phyloP scores from a whole-genome alignment of 1,140 invertebrate genomes.

The Caerostris extrusa region DNA sequence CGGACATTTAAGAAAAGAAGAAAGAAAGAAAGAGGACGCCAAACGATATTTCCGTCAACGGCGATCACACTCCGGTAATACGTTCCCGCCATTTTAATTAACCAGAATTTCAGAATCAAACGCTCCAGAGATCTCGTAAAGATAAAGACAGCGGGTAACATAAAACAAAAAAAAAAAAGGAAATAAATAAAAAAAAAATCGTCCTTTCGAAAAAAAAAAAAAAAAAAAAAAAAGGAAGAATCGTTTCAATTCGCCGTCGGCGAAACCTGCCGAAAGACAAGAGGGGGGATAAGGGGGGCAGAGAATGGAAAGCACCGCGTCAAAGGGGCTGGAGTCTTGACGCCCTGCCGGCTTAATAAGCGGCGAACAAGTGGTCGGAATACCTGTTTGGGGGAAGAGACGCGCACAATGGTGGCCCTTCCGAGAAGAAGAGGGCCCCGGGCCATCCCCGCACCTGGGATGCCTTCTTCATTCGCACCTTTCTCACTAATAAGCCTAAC shows the following conservation, averaged over 20 bases:
- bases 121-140: constrained; percentile 9
- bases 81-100: constrained; percentile 7
- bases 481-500: background rate
- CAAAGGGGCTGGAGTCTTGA: constrained; percentile 70
- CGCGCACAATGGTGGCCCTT: constrained; percentile 40
- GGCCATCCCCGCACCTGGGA: constrained; percentile 60
- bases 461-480: constrained; percentile 34
- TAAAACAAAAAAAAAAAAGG: background rate
- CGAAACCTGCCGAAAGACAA: background rate
- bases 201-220: background rate
- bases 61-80: background rate
- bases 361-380: constrained; percentile 60
- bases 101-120: constrained; percentile 20
- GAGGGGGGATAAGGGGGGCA: background rate
- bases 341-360: constrained; percentile 66
- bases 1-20: background rate
- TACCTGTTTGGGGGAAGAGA: constrained; percentile 51
- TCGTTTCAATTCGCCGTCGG: constrained; percentile 4
- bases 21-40: background rate
- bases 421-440: constrained; percentile 48
- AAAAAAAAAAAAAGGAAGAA: constrained; percentile 12
- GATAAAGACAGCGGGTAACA: background rate
- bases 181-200: background rate
- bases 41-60: background rate
- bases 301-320: constrained; percentile 34